These are phyloP conservation scores for Tachina lurida DNA, from an alignment of 2,888 invertebrate genomes.

Conservation along the genomic window DNA sequence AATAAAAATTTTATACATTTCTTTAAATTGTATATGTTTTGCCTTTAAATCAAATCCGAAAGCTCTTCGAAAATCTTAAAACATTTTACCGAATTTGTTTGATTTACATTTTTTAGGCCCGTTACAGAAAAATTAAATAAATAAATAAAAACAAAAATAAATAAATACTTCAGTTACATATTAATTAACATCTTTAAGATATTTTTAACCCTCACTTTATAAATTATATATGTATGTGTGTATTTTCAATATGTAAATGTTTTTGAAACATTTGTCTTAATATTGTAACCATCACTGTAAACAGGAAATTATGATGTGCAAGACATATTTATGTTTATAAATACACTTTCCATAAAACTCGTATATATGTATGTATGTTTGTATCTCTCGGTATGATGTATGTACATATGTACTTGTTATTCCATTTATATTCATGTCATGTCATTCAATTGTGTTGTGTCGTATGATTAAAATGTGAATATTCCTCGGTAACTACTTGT, in stretches of 20 bases:
- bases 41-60: too few relatives aligned
- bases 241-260: not conserved
- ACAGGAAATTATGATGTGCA: constrained; percentile 39
- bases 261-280: constrained; percentile 43
- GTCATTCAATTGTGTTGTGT: constrained; percentile 51
- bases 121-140: not conserved
- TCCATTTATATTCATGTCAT: constrained; percentile 50
- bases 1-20: too few relatives aligned
- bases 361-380: not conserved
- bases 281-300: constrained; percentile 28
- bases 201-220: not conserved
- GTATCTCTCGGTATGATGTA: not conserved
- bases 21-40: too few relatives aligned
- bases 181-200: not conserved
- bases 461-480: constrained; percentile 45
- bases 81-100: too few relatives aligned
- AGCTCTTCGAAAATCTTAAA: too few relatives aligned
- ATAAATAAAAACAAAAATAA: not conserved
- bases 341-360: not conserved
- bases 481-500: constrained; percentile 31
- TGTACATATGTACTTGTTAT: constrained; percentile 17
- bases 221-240: too few relatives aligned
- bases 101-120: too few relatives aligned
- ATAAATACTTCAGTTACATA: not conserved
- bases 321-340: not conserved